Evolutionary conservation across 2,888 invertebrate genomes (phyloP), one percentile per base, ranked within the genome.

Genomic region (Strigamia maritima): DNA sequence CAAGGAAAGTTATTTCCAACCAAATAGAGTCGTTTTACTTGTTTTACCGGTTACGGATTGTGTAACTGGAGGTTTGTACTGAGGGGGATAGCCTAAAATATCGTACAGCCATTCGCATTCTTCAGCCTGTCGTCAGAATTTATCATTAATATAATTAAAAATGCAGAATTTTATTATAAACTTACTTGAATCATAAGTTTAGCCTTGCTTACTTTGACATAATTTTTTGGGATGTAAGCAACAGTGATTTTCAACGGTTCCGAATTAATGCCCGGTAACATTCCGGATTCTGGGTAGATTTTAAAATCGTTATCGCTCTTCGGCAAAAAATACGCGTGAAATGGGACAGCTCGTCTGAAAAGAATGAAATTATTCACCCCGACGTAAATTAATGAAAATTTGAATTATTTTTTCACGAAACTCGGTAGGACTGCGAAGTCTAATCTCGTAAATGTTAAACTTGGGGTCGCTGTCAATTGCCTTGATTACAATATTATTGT

Each of bases 271-370:
- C 31, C 16, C n/a, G 76, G 76, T 14, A 76, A 31, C 14, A 76
- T n/a, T 28, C 76, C 76, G n/a, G 76, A 76, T 38, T 76, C 76
- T 14, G 76, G 76, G 16, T 28, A 28, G 26, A 76, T 38, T 76
- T 31, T 26, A 10, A 76, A 76, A 31, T 76, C 76, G 35, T 76
- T 31, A 31, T 76, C 76, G 31, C 76, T 76, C 31, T 76, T 76
- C 8, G 28, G 28, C n/a, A 76, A 10, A n/a, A 76, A 35, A n/a
- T 22, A 19, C 1, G 76, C 35, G 14, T 76, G 28, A 8, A 35
- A 76, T n/a, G 31, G 31, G 3, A 38, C 35, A n/a, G 31, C 31
- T 6, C 22, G 19, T 14, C 76, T 76, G 16, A 28, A 76, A 38
- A 28, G 14, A 76, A 31, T 2, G 14, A 31, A 74, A 24, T 31